Base-by-base conservation (phyloP, 1,140 invertebrate species). In the Drosophila orena region DNA sequence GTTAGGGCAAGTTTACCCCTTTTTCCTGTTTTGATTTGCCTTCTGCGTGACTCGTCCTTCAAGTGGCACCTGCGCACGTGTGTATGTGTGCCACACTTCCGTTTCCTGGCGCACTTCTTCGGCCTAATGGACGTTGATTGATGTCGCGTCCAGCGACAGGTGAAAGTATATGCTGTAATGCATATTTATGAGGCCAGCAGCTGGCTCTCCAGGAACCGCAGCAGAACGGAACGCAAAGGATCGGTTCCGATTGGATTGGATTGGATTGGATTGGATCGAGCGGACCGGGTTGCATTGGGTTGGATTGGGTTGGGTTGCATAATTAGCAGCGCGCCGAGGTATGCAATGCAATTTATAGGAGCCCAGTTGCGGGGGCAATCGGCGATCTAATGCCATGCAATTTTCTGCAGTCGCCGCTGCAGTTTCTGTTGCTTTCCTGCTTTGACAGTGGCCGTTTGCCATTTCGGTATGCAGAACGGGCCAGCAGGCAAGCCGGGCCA, bases 81-180 rank as follows among this genome's bases (percentile, higher is more conserved):
- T 34, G 42, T 54, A 30, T 64, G 59, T 84, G 68, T 66, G 73
- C 66, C 42, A 64, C 83, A 88, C 74, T 88, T 81, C 81, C 81
- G 81, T 59, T 81, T 81, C 79, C 83, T 59, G 61, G 44, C 73
- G 81, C 64, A 58, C 77, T 85, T 86, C 81, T 86, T 85, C 68
- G 74, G 78, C 69, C 69, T 88, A 81, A 88, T 78, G 65, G 79
- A 86, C 81, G 65, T 88, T 88, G 83, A 86, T 83, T 54, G 72
- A 85, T 86, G 78, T 71, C 78, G 64, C 74, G 74, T 62, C 78
- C 43, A 54, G 58, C 77, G 68, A 73, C 77, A 81, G 79, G 78
- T 86, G 77, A 86, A 88, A 79, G 69, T 75, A 60, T 71, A 71
- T 72, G 75, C 70, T 70, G 42, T 70, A 70, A 79, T 79, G 70